Base-by-base conservation (phyloP, 2,797 vertebrate species). In the Chelon labrosus region DNA sequence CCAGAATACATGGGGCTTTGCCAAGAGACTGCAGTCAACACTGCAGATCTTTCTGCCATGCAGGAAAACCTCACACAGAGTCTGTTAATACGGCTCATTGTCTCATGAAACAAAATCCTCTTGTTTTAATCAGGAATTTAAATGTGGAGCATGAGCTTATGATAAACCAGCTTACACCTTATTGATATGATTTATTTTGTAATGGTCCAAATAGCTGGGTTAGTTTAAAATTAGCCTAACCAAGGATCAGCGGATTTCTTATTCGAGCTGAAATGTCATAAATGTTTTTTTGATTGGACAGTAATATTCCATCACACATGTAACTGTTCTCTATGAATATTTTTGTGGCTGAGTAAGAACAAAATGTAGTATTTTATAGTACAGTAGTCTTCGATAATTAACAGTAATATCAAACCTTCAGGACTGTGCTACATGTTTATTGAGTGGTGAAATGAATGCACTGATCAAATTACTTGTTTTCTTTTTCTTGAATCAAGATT, bases 1-100 rank as follows among this genome's bases (percentile, higher is more conserved):
- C 78, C 80, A 86, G 85, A 85, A 85, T 77, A 65, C 77, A 75
- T 52, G 19, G 53, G 77, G 63, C 63, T 42, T 70, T 85, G 87
- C 90, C 86, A 88, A 89, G 73, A 74, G 75, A 70, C 81, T 82
- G 84, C 83, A 72, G 88, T 84, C 65, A 69, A 84, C 77, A 68
- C 71, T 88, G 88, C 89, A 89, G 87, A 86, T 77, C 87, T 76
- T 38, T 65, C 75, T 52, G 73, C 83, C 77, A 78, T 62, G 65
- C 70, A 82, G 67, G 69, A 70, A 72, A 85, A 79, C 77, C 82
- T 77, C 86, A 85, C 81, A 78, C 70, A 27, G 51, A 65, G 70
- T 77, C 71, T 69, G 66, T 39, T 83, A 85, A 85, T 68, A 42
- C 71, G 0, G 25, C 59, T 38, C 31, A 55, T 71, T 80, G 78